Evolutionary conservation across 2,113 vertebrate species (phyloP).

Genomic region (Pollachius pollachius): DNA sequence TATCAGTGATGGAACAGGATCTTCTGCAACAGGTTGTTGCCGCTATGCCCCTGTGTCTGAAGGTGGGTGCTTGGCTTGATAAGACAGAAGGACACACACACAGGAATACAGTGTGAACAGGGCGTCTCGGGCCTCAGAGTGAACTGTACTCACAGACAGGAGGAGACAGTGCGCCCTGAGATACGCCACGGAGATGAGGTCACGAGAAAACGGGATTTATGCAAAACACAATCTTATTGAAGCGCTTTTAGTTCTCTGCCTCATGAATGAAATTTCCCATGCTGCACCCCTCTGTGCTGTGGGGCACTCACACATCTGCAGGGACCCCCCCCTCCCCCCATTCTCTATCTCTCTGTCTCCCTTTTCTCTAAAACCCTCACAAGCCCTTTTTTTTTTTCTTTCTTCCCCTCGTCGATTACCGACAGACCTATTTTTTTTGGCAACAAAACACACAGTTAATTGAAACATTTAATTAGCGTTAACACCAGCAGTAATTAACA

Average conservation of each 20-base stretch:
- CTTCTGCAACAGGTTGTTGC: no score
- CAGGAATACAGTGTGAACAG: no score
- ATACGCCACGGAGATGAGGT: constrained; percentile 22
- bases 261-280: constrained; percentile 73
- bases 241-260: constrained; percentile 24
- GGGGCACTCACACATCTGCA: constrained; percentile 45
- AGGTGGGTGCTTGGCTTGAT: no score
- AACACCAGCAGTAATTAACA: constrained; percentile 90
- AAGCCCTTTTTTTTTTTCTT: constrained; percentile 38
- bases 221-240: constrained; percentile 18
- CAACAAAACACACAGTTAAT: constrained; percentile 79
- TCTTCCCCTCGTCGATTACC: constrained; percentile 71
- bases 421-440: constrained; percentile 68
- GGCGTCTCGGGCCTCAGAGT: background rate
- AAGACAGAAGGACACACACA: no score
- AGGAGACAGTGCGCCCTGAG: background rate
- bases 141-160: background rate
- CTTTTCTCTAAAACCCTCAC: constrained; percentile 59
- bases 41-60: no score
- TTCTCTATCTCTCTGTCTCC: constrained; percentile 51
- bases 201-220: constrained; percentile 56
- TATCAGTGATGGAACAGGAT: no score
- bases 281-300: constrained; percentile 61
- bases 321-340: constrained; percentile 26
- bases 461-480: constrained; percentile 87